Conservation (phyloP, 2,888 invertebrate genomes). For the Leptogaster cylindrica region DNA sequence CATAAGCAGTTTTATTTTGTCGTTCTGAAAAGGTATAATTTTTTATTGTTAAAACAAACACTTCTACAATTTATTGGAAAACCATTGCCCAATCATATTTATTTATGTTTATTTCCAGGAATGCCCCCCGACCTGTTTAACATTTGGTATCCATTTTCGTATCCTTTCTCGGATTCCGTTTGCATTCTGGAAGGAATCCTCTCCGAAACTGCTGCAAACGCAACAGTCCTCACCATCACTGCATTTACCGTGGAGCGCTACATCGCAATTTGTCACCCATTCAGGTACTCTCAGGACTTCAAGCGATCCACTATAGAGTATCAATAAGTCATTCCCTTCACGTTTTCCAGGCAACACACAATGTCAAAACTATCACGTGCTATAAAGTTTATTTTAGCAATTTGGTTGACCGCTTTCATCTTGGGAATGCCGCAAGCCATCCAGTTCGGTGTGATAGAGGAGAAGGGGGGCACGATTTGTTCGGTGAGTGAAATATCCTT, state of each 20-base stretch:
- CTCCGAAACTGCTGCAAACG: constrained; percentile 85
- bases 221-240: constrained; percentile 84
- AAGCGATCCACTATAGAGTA: neutral
- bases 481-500: constrained; percentile 7
- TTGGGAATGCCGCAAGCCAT: constrained; percentile 76
- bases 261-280: constrained; percentile 86
- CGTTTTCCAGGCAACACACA: constrained; percentile 68
- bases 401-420: constrained; percentile 81
- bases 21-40: too few species aligned
- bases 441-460: constrained; percentile 59
- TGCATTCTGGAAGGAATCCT: constrained; percentile 78
- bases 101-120: constrained; percentile 61
- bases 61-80: too few species aligned
- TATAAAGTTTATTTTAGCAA: constrained; percentile 76
- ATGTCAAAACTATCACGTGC: constrained; percentile 88
- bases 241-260: constrained; percentile 90
- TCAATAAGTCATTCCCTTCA: too few species aligned
- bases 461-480: constrained; percentile 54
- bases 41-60: too few species aligned
- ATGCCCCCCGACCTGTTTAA: constrained; percentile 80
- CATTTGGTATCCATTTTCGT: constrained; percentile 76
- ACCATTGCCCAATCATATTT: neutral
- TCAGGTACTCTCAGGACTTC: constrained; percentile 62
- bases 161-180: constrained; percentile 77
- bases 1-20: too few species aligned